These are phyloP conservation scores for Catharus bicknelli DNA, from an alignment of 2,113 vertebrate species.

Conservation along the genomic window DNA sequence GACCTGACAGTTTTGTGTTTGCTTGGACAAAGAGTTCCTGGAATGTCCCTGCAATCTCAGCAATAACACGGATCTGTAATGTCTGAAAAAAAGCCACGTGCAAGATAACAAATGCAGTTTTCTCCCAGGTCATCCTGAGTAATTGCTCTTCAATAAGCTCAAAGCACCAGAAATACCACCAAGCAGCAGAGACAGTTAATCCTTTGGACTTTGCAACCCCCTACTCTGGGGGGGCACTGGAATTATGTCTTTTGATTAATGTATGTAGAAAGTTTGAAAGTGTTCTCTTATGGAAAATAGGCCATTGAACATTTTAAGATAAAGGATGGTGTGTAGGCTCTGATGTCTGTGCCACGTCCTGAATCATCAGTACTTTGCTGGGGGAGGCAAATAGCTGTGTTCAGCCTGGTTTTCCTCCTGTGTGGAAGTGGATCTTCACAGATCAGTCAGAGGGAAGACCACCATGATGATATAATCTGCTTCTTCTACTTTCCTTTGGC, in stretches of 20 bases:
- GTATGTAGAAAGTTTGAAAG: not conserved
- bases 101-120: not conserved
- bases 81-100: not conserved
- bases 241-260: not conserved
- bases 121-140: not conserved
- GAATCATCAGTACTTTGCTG: not conserved
- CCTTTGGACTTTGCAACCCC: not conserved
- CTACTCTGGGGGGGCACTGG: not conserved
- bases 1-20: not conserved
- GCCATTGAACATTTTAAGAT: not conserved
- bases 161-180: not conserved
- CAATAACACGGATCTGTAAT: not conserved
- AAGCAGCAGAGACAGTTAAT: not conserved
- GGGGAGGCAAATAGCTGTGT: not conserved
- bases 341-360: not conserved
- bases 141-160: not conserved
- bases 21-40: not conserved
- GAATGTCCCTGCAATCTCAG: not conserved
- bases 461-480: not conserved
- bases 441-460: not conserved
- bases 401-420: not conserved
- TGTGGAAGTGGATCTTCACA: not conserved
- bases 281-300: not conserved
- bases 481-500: not conserved
- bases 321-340: fast-evolving